Evolutionary conservation across 2,797 vertebrate genomes (phyloP).

Genomic region (Sebastes trivittatus): DNA sequence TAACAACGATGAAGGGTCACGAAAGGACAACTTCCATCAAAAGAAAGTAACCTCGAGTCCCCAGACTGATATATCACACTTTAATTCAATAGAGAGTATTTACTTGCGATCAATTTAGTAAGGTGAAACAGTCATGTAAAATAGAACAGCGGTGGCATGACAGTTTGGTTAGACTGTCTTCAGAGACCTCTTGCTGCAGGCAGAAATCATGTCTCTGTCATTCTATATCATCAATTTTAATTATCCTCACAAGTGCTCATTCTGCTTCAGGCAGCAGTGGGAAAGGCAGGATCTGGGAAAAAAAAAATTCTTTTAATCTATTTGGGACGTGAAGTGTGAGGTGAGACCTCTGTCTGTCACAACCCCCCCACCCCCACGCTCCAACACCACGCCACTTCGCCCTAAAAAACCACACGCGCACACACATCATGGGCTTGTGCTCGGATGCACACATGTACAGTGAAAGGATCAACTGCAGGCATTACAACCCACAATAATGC

Average conservation of each 20-base stretch:
- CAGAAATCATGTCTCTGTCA: constrained; percentile 78
- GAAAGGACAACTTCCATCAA: constrained; percentile 27
- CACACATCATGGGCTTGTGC: not conserved
- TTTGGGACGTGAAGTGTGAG: constrained; percentile 78
- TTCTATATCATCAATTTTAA: constrained; percentile 84
- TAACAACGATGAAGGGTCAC: constrained; percentile 19
- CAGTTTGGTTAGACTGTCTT: constrained; percentile 72
- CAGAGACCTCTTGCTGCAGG: constrained; percentile 73
- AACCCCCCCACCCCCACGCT: constrained; percentile 6
- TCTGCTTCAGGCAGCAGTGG: constrained; percentile 69
- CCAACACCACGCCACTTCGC: not conserved
- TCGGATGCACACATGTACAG: not conserved
- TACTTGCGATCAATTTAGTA: constrained; percentile 64
- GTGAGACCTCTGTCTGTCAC: constrained; percentile 78
- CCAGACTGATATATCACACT: constrained; percentile 45
- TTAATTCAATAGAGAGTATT: constrained; percentile 68
- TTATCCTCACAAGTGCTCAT: constrained; percentile 79
- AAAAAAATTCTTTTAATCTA: constrained; percentile 74
- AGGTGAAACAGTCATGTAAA: constrained; percentile 77
- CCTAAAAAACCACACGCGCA: constrained; percentile 7
- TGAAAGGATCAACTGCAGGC: not conserved
- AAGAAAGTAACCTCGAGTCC: constrained; percentile 25
- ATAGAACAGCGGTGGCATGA: constrained; percentile 61
- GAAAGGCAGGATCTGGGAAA: constrained; percentile 56
- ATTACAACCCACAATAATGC: not conserved